A percentile compares a stretch with the other conserved stretches of the same genome.
Conservation (phyloP, 1,140 invertebrate genomes). For the Lordiphosa clarofinis region DNA sequence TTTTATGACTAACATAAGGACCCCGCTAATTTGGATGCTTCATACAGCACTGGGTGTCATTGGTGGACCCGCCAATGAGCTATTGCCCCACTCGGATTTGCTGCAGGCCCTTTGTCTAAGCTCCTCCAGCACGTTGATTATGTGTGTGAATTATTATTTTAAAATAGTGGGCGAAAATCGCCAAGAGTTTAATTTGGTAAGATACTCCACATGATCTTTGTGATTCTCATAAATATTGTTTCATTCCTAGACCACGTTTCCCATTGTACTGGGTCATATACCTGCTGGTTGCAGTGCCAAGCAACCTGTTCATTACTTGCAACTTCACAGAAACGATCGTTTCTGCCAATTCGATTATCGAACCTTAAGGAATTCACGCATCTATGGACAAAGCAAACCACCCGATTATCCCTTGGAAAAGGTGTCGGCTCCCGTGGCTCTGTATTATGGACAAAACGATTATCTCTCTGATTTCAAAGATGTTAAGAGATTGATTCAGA, state of each 20-base stretch:
- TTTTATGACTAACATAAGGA: constrained; percentile 62
- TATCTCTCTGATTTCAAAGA: constrained; percentile 83
- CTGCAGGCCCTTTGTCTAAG: constrained; percentile 26
- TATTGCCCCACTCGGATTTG: constrained; percentile 32
- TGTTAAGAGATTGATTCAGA: constrained; percentile 81
- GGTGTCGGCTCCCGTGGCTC: constrained; percentile 83
- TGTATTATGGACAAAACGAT: constrained; percentile 88
- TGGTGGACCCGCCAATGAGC: constrained; percentile 17
- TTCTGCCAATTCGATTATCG: constrained; percentile 63
- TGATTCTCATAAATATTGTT: too few species aligned
- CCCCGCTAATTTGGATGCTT: constrained; percentile 15
- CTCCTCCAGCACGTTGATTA: constrained; percentile 21
- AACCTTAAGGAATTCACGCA: constrained; percentile 76
- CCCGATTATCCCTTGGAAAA: constrained; percentile 82
- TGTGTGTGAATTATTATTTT: constrained; percentile 35
- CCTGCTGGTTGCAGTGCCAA: constrained; percentile 52
- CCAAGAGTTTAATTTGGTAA: constrained; percentile 48
- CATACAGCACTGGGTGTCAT: constrained; percentile 20
- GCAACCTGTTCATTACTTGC: constrained; percentile 51
- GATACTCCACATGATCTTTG: not conserved
- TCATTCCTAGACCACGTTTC: constrained; percentile 50
- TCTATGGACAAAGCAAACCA: constrained; percentile 80
- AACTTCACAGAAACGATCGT: constrained; percentile 40
- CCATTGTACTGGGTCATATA: constrained; percentile 44
- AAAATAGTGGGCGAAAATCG: constrained; percentile 41